These are phyloP conservation scores for Rhinophrynus dorsalis DNA, from an alignment of 2,797 vertebrate species.

Conservation along the genomic window DNA sequence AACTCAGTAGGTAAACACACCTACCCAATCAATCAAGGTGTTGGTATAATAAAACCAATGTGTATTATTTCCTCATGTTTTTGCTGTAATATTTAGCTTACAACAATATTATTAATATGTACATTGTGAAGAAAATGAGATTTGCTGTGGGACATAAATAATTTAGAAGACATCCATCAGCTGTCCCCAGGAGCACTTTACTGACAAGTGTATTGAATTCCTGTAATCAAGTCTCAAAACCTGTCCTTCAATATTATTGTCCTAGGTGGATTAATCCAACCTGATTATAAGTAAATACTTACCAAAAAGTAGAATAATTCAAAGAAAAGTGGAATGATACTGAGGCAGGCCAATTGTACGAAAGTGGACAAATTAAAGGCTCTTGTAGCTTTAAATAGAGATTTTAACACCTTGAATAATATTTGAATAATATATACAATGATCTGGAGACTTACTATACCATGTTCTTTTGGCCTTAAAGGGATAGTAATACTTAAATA, in stretches of 20 bases:
- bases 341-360: too few species aligned
- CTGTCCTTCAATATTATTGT: conserved; percentile 30
- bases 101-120: conserved; percentile 1
- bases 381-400: too few species aligned
- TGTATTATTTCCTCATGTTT: not conserved
- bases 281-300: conserved; percentile 1
- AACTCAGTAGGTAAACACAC: too few species aligned
- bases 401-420: too few species aligned
- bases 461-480: too few species aligned
- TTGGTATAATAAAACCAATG: not conserved
- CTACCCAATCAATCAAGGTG: not conserved
- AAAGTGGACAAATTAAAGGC: too few species aligned
- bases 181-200: conserved; percentile 37
- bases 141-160: conserved; percentile 37
- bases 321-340: too few species aligned
- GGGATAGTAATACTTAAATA: too few species aligned
- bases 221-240: conserved; percentile 42
- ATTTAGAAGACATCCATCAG: conserved; percentile 45
- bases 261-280: conserved; percentile 16
- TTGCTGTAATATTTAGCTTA: conserved; percentile 17
- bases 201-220: conserved; percentile 42
- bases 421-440: too few species aligned
- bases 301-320: not conserved
- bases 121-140: conserved; percentile 1
- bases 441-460: too few species aligned